Percentiles rank a stretch among this genome's conserved stretches.
phyloP scores from a whole-genome alignment of 2,888 invertebrate genomes.

The Drosophila neonasuta region DNA sequence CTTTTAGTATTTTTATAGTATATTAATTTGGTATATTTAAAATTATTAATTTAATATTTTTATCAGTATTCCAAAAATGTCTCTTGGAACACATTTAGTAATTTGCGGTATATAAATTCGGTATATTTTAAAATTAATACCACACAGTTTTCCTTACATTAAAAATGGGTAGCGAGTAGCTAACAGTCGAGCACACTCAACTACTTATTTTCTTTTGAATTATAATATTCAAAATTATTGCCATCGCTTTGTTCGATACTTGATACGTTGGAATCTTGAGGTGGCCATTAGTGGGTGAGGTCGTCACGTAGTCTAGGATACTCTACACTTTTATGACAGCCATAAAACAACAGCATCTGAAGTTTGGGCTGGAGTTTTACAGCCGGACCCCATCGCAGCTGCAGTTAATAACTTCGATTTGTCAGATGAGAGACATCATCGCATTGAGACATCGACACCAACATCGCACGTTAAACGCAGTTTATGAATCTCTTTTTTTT shows the following conservation, averaged over 20 bases:
- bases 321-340: slow-evolving; percentile 43
- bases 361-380: slow-evolving; percentile 25
- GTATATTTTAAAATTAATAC: too few relatives aligned
- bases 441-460: slow-evolving; percentile 16
- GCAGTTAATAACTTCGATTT: slow-evolving; percentile 73
- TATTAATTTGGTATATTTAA: too few relatives aligned
- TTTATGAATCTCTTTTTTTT: slow-evolving; percentile 19
- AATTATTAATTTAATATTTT: too few relatives aligned
- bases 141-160: too few relatives aligned
- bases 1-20: too few relatives aligned
- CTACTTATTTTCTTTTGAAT: background rate
- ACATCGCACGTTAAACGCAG: slow-evolving; percentile 34
- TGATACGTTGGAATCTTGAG: slow-evolving; percentile 24
- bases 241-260: slow-evolving; percentile 51
- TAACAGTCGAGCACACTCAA: too few relatives aligned
- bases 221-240: background rate
- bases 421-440: slow-evolving; percentile 21
- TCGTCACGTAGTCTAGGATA: slow-evolving; percentile 42
- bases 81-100: too few relatives aligned
- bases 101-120: too few relatives aligned
- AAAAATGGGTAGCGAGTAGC: too few relatives aligned
- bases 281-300: slow-evolving; percentile 5
- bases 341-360: slow-evolving; percentile 21
- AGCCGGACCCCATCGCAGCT: slow-evolving; percentile 48
- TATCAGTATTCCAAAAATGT: too few relatives aligned